Base-by-base conservation (phyloP, 2,113 vertebrate genomes). In the Bubalus kerabau region DNA sequence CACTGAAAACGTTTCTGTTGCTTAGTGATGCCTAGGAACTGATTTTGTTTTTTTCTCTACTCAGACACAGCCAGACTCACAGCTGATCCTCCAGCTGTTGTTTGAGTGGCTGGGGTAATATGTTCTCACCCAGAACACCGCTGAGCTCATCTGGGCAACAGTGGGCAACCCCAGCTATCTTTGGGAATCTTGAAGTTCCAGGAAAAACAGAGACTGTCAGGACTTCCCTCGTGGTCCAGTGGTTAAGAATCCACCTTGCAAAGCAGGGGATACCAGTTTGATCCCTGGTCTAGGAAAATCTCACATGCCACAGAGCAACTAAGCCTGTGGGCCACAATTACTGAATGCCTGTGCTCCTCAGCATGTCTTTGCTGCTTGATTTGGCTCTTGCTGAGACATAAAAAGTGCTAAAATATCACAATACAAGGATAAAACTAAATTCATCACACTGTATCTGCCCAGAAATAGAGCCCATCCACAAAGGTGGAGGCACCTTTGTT, bases 81-180 rank as follows among this genome's bases (percentile, higher is more conserved):
- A 95, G 54, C 24, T 90, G 83, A 96, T 81, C 92, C 96, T 81
- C 90, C 95, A 96, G 80, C 94, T 96, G 56, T 94, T 43, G 2
- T 67, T 23, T 4, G 64, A 85, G 90, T 80, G 36, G 88, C 23
- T 15, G 2, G 4, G 59, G 24, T 87, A 85, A 97, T 83, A 60
- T 5, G 7, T 81, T 96, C 52, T 93, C 26, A 90, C 26, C 57
- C 57, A 87, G 76, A 83, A 91, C 1, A 59, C 54, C 10, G 14
- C 54, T 24, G 67, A 43, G 23, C 30, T 60, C 82, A 71, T n/a
- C 76, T 94, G 91, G 64, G 36, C 46, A 62, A 2, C 16, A 74
- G 52, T 2, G 5, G 48, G 48, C 11, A 48, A 48, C 60, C 46
- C 10, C 95, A 86, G 81, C 86, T 96, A 90, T 83, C 93, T 67